Evolutionary conservation across 2,797 vertebrate species (phyloP), one percentile per base, ranked within the genome.

Genomic region (Galago senegalensis): DNA sequence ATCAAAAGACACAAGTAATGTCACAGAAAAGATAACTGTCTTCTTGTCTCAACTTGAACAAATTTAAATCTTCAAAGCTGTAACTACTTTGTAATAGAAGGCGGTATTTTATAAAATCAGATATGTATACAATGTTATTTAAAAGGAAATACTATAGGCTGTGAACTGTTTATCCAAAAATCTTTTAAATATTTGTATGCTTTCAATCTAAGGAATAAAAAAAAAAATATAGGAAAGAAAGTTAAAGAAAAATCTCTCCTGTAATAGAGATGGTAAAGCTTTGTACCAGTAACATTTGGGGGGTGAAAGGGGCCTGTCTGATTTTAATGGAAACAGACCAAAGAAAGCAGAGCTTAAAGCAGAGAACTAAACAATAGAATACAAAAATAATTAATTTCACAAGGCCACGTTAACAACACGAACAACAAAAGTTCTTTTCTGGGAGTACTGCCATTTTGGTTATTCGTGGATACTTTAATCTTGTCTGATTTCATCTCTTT

Each of bases 401-500:
- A 67, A 93, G 31, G 5, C 53, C 69, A 3, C 69, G n/a, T 91
- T 83, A 73, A 40, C 76, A 96, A 31, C 17, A 80, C 67, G 31
- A 73, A 73, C 11, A 43, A 77, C 13, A 87, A 87, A 92, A 72
- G 9, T 43, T 76, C 23, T 23, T 53, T 88, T 20, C 79, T 63
- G 53, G 13, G 69, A 93, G 11, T 58, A 3, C 73, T 88, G 49
- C 89, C 53, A 43, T 87, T 96, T 94, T 90, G 76, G 58, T 87
- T 90, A 73, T 53, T 75, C 37, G 83, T 94, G 31, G 25, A 4
- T 76, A 10, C n/a, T 94, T 95, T 46, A 5, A 4, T 87, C 49
- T 85, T 91, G 40, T 93, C 81, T 94, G 63, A 79, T 93, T 93
- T 89, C 69, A 75, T 94, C 56, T 61, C 40, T 58, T 75, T 43